Percentiles rank a stretch among this genome's conserved stretches.
Conservation (phyloP, 1,140 invertebrate species). For the Cherax destructor region DNA sequence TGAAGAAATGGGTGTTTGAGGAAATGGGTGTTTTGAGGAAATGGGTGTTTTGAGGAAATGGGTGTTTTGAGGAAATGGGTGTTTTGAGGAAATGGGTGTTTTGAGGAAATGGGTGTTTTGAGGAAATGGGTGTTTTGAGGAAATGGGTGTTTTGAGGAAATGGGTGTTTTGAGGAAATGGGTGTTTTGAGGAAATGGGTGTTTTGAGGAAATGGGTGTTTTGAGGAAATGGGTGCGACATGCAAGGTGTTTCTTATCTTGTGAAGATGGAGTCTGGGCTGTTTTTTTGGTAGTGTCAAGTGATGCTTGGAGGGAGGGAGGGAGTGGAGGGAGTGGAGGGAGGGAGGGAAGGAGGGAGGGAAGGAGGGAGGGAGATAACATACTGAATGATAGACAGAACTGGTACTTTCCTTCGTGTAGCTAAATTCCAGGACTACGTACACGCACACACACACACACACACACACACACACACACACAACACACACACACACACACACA, state of each 20-base stretch:
- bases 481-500: not conserved
- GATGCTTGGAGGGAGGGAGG: not conserved
- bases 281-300: not conserved
- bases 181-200: no score
- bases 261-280: not conserved
- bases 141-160: no score
- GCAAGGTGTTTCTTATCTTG: not conserved
- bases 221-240: not conserved
- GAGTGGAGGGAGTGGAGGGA: not conserved
- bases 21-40: no score
- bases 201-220: not conserved
- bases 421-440: not conserved
- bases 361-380: not conserved
- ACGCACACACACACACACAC: not conserved
- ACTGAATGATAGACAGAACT: not conserved
- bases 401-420: not conserved
- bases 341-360: not conserved
- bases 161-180: no score
- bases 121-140: no score
- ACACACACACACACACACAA: conserved; percentile 3
- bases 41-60: no score
- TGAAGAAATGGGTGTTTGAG: no score
- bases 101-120: no score
- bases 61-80: no score
- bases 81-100: no score